Percentiles rank a stretch among this genome's conserved stretches.
phyloP scores from a whole-genome alignment of 2,888 invertebrate species.

The Andrena hattorfiana region DNA sequence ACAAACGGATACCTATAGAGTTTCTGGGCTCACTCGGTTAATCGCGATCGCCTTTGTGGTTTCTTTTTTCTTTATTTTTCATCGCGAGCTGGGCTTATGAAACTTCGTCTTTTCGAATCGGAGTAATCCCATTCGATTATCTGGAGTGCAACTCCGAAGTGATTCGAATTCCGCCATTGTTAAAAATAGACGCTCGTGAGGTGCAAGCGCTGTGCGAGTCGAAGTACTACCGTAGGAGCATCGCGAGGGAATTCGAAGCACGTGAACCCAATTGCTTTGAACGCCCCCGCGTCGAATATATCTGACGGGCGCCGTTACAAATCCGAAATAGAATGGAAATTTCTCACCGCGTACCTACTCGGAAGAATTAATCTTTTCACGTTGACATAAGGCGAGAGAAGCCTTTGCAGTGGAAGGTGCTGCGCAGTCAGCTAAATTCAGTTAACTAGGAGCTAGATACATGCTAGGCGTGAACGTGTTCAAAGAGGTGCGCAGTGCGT shows the following conservation, averaged over 20 bases:
- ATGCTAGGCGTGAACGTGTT: slow-evolving; percentile 1
- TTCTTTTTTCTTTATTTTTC: neutral
- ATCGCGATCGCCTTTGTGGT: neutral
- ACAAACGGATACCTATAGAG: neutral
- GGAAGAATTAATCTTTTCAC: slow-evolving; percentile 25
- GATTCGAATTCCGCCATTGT: slow-evolving; percentile 40
- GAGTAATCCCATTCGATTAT: slow-evolving; percentile 24
- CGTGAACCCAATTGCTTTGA: slow-evolving; percentile 37
- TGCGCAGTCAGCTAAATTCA: slow-evolving; percentile 42
- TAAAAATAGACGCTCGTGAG: slow-evolving; percentile 60
- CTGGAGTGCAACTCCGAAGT: slow-evolving; percentile 5
- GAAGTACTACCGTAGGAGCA: slow-evolving; percentile 28
- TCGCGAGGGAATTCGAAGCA: slow-evolving; percentile 52
- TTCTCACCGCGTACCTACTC: neutral
- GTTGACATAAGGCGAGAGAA: slow-evolving; percentile 30
- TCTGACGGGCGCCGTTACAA: neutral
- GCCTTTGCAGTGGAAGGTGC: slow-evolving; percentile 18
- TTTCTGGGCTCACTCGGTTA: too few relatives aligned
- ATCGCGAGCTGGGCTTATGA: slow-evolving; percentile 10
- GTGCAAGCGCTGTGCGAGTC: slow-evolving; percentile 6
- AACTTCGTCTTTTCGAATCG: neutral
- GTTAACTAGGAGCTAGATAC: slow-evolving; percentile 18
- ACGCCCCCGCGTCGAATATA: neutral
- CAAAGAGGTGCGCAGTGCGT: neutral
- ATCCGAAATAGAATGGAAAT: slow-evolving; percentile 35